Base-by-base conservation (phyloP, 2,888 invertebrate species). In the Andrena chrysosceles region DNA sequence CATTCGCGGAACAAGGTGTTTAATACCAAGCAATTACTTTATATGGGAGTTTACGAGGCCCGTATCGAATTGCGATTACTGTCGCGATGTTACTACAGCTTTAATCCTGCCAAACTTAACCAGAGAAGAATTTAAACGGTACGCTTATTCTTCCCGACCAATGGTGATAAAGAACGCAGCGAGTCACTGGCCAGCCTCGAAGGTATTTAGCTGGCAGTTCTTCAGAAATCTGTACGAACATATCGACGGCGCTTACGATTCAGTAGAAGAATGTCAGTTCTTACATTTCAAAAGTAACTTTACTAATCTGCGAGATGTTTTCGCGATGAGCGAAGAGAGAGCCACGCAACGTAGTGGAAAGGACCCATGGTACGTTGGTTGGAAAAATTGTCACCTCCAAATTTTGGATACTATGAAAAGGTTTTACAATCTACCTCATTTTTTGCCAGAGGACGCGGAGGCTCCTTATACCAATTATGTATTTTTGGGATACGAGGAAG, bases 401-500 rank as follows among this genome's bases (percentile, higher is more conserved):
- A 96, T 98, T 52, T 94, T 97, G 84, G 94, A 95, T 16, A 95
- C 96, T 91, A 95, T 98, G 90, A 95, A 97, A 76, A 95, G 96
- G 90, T 96, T 97, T 92, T 98, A 98, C 93, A 95, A 96, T 52
- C 95, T 97, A 75, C 98, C 98, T 35, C 96, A 97, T 89, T 98
- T 99, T 94, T 95, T 99, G 85, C 98, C 98, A 1, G 95, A 96
- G 77, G 97, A 98, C 94, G 97, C 98, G n/a, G 98, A 98, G 94
- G 96, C 97, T 91, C 97, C 98, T 69, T 96, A 96, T 54, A 96
- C 97, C 66, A 98, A 98, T 94, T 98, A 98, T 95, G 97, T 98
- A 87, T 98, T 99, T 94, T 96, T 98, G 95, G 98, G 98, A 60
- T 98, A 97, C 91, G 97, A 98, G 90, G 97, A 97, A 91, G 98